Evolutionary conservation across 1,140 invertebrate species (phyloP), one percentile per base, ranked within the genome.

Genomic region (Bombus polaris): DNA sequence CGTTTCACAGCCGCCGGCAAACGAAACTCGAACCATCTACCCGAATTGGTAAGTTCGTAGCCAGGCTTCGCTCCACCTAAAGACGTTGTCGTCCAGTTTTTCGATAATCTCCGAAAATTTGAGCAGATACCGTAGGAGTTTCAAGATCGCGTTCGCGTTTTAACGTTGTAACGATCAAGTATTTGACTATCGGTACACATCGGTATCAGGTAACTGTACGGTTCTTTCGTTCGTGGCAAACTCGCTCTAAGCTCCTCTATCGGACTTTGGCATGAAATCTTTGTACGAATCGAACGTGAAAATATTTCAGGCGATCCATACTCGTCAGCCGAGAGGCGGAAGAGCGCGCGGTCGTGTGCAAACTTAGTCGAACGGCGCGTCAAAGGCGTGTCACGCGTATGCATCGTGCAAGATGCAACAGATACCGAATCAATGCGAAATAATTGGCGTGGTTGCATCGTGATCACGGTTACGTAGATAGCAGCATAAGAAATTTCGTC

Each of bases 391-490:
- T 65, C n/a, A 35, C 39, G 28, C 25, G 28, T n/a, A 13, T 10
- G 28, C 42, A 32, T 78, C 57, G 76, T 28, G 25, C 35, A 42
- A 32, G 57, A 66, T 44, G 77, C 77, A 68, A 79, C 77, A 47
- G 77, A 79, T 79, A 62, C 42, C 22, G 66, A 42, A 68, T 68
- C 44, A 47, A 35, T 35, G 42, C 28, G 39, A 44, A 44, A n/a
- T 6, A 42, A 18, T 12, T n/a, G 39, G n/a, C 42, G 2, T 1
- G 12, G 39, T 2, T 22, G 28, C 28, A 12, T 12, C 10, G 15
- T n/a, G 42, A 42, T 42, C n/a, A 25, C 9, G 39, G 28, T 28
- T 42, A 10, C 35, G n/a, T 32, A 25, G 12, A 37, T 10, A 44
- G 37, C 12, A 18, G 18, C n/a, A 18, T n/a, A 37, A 74, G 42